Percentiles rank a stretch among this genome's conserved stretches.
phyloP scores from a whole-genome alignment of 1,140 invertebrate genomes.

The Eurytemora carolleeae region DNA sequence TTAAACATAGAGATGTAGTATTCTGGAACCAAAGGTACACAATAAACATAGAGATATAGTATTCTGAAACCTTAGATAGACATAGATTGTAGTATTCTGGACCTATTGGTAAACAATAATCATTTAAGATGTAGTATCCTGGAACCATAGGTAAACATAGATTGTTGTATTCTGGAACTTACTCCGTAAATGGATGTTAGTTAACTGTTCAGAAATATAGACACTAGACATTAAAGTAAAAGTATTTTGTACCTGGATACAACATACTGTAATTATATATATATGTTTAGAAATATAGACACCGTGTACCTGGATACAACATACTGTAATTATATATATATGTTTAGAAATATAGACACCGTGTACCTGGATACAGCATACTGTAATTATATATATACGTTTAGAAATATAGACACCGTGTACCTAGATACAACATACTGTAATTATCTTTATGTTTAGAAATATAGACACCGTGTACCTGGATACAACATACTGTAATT shows the following conservation, averaged over 20 bases:
- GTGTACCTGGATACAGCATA: not conserved
- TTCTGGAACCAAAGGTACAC: slow-evolving; percentile 11
- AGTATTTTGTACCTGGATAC: slow-evolving; percentile 58
- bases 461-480: not conserved
- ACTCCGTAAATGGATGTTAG: too few relatives aligned
- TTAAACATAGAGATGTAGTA: not conserved
- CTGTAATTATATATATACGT: not conserved
- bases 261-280: slow-evolving; percentile 46
- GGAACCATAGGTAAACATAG: not conserved
- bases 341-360: not conserved
- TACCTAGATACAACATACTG: not conserved
- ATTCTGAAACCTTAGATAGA: not conserved
- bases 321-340: too few relatives aligned
- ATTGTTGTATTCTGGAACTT: not conserved
- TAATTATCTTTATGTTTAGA: not conserved
- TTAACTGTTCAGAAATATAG: too few relatives aligned
- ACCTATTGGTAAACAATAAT: not conserved
- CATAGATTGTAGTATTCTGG: too few relatives aligned
- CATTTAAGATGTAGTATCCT: not conserved
- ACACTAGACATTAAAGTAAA: too few relatives aligned
- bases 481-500: not conserved
- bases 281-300: too few relatives aligned
- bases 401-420: not conserved
- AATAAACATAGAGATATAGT: not conserved
- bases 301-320: too few relatives aligned